Conservation (phyloP, 2,113 vertebrate genomes). For the Kryptolebias marmoratus region DNA sequence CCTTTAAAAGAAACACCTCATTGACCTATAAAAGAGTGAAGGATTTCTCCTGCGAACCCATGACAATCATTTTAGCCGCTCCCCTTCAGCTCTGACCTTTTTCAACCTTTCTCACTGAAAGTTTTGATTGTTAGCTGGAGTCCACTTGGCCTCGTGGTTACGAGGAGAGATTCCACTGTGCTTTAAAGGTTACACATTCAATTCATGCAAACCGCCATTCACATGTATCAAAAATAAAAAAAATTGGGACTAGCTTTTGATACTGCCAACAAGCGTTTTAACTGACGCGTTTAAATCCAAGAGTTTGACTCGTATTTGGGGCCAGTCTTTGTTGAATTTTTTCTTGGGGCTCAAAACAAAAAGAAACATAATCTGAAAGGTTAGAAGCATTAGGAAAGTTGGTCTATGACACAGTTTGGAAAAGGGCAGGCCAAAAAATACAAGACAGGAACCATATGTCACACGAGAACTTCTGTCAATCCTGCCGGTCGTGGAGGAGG, state of each 20-base stretch:
- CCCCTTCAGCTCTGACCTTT: slow-evolving; percentile 63
- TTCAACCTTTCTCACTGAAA: slow-evolving; percentile 34
- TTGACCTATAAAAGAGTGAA: slow-evolving; percentile 58
- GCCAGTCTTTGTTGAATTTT: slow-evolving; percentile 4
- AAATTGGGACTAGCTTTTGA: neutral
- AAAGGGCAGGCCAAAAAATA: neutral
- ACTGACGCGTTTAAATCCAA: neutral
- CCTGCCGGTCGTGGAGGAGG: too few relatives aligned
- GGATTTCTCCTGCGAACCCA: slow-evolving; percentile 31
- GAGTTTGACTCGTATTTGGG: neutral
- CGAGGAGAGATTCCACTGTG: neutral
- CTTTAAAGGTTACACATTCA: slow-evolving; percentile 32
- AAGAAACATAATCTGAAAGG: neutral
- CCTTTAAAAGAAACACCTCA: slow-evolving; percentile 59
- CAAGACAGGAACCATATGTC: neutral
- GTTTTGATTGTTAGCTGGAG: slow-evolving; percentile 35
- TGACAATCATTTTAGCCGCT: slow-evolving; percentile 45
- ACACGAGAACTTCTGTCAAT: too few relatives aligned
- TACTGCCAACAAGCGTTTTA: neutral
- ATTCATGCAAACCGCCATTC: slow-evolving; percentile 8
- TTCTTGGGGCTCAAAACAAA: neutral
- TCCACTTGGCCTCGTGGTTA: slow-evolving; percentile 21
- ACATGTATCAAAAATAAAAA: too few relatives aligned
- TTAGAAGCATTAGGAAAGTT: neutral
- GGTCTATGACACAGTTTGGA: neutral